These are phyloP conservation scores for Spinus olivaceus DNA, from an alignment of 2,797 vertebrate species.

Conservation along the genomic window DNA sequence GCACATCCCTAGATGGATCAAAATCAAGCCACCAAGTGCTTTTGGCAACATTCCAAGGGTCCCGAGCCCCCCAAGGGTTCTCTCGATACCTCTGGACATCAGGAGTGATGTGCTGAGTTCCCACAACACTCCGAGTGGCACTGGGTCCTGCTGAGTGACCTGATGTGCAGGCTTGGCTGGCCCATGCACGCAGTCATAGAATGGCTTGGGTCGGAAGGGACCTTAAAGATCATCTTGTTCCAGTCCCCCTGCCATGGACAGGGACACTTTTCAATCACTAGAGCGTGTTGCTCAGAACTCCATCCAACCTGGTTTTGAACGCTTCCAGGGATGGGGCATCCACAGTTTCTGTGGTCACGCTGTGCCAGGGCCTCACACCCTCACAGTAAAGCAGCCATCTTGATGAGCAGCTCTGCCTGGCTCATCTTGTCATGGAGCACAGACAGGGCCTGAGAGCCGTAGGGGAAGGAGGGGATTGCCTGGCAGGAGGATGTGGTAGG, in stretches of 20 bases:
- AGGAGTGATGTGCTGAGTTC: too few species aligned
- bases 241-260: background rate
- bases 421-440: background rate
- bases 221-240: background rate
- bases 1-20: too few species aligned
- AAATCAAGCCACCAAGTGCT: too few species aligned
- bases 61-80: too few species aligned
- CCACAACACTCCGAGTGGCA: too few species aligned
- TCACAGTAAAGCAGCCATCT: background rate
- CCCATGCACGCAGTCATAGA: accelerated
- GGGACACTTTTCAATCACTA: background rate
- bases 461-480: background rate
- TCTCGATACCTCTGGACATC: too few species aligned
- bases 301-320: background rate
- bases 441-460: accelerated
- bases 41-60: too few species aligned
- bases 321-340: background rate
- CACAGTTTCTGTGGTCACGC: background rate
- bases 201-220: background rate
- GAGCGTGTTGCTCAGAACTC: background rate
- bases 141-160: too few species aligned
- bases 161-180: background rate
- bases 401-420: background rate
- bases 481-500: background rate
- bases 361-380: background rate